Evolutionary conservation across 2,797 vertebrate genomes (phyloP).

Genomic region (Agapornis canus): DNA sequence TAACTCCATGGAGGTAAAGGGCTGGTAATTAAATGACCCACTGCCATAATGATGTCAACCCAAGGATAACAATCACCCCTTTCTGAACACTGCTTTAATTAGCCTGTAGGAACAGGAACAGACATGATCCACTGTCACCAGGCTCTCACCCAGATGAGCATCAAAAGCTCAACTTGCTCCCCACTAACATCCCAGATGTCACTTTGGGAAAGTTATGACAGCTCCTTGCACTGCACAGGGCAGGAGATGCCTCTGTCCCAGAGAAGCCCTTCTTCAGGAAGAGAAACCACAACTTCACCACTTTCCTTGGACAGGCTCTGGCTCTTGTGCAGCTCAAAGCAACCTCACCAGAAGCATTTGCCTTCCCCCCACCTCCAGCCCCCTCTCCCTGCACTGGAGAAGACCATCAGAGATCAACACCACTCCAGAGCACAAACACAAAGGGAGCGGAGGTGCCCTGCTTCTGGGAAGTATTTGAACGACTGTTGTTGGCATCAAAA

Average conservation of each 20-base stretch:
- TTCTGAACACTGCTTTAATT: background rate
- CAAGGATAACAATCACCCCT: background rate
- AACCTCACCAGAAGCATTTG: background rate
- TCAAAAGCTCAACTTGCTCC: background rate
- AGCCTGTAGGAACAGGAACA: background rate
- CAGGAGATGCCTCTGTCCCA: background rate
- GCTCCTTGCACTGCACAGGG: background rate
- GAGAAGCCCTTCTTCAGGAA: background rate
- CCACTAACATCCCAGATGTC: background rate
- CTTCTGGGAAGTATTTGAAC: background rate
- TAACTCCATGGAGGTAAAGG: background rate
- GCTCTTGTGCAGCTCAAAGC: background rate
- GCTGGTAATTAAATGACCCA: background rate
- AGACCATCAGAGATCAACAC: fast-evolving
- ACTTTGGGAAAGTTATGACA: background rate
- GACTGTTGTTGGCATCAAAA: background rate
- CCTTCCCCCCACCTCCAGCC: background rate
- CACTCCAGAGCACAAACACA: background rate
- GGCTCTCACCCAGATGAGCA: background rate
- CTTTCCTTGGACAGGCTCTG: background rate
- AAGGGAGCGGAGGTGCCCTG: background rate
- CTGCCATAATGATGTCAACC: background rate
- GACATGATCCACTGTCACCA: fast-evolving
- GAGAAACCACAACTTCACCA: background rate
- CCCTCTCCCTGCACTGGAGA: background rate